phyloP scores from a whole-genome alignment of 2,888 invertebrate genomes.

The Macropis europaea region DNA sequence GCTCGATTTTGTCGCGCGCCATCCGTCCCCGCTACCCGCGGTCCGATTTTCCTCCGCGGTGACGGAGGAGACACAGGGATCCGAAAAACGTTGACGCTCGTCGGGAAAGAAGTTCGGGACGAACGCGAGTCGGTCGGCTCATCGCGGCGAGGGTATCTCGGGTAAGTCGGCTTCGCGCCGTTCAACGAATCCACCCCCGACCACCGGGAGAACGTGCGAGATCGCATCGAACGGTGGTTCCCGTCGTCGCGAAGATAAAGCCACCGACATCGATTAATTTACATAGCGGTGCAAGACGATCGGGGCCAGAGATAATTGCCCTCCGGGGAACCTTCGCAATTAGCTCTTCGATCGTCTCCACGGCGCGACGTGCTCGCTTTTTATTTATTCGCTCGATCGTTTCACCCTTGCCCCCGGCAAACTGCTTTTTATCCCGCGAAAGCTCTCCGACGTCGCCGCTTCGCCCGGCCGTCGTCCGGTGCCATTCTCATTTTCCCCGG shows the following conservation, averaged over 20 bases:
- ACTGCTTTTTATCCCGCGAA: no score
- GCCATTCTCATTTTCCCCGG: no score
- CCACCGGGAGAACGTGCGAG: background rate
- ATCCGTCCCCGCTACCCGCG: no score
- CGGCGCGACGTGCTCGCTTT: no score
- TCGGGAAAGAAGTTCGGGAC: slow-evolving; percentile 6
- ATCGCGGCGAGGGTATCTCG: background rate
- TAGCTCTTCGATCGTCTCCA: background rate
- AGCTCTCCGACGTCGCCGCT: no score
- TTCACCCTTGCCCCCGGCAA: no score
- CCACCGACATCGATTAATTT: slow-evolving; percentile 22
- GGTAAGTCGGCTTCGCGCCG: background rate
- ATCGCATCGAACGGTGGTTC: background rate
- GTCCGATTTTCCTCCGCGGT: no score
- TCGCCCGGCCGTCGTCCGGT: no score
- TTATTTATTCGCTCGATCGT: no score
- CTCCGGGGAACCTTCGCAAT: background rate
- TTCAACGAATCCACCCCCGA: no score
- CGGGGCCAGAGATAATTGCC: background rate
- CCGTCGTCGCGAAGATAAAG: background rate
- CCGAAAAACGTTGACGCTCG: background rate
- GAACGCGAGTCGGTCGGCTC: slow-evolving; percentile 23
- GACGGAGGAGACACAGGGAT: no score
- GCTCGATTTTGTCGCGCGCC: no score
- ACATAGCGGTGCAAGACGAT: background rate